These are phyloP conservation scores for Drosophila algonquin DNA, from an alignment of 2,888 invertebrate genomes.

Conservation along the genomic window DNA sequence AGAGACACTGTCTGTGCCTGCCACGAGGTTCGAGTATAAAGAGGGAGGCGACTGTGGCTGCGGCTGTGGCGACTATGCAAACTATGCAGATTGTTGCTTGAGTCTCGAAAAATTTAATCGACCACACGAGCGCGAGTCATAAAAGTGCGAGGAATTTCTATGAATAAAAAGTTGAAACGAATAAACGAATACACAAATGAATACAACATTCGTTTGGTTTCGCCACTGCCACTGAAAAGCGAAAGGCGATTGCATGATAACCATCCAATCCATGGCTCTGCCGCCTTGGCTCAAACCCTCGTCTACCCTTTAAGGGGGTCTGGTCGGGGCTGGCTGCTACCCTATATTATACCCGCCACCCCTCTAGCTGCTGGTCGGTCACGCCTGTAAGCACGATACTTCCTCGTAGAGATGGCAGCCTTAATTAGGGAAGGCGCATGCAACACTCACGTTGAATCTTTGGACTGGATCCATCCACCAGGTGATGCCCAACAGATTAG, in stretches of 20 bases:
- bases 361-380: constrained; percentile 1
- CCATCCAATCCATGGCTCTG: neutral
- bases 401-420: constrained; percentile 4
- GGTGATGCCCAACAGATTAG: no score
- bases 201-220: neutral
- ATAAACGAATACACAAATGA: constrained; percentile 8
- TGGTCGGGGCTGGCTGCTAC: neutral
- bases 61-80: constrained; percentile 13
- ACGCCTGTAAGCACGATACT: constrained; percentile 21
- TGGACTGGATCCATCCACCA: no score
- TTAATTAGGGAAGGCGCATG: neutral
- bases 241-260: constrained; percentile 55
- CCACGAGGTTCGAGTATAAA: neutral
- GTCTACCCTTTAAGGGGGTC: neutral
- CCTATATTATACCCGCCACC: neutral
- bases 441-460: neutral
- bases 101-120: constrained; percentile 62
- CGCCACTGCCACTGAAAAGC: constrained; percentile 37
- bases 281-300: neutral
- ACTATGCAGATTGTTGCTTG: constrained; percentile 48
- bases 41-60: constrained; percentile 1
- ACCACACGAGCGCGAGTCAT: constrained; percentile 71
- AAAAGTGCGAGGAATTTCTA: constrained; percentile 65
- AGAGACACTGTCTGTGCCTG: constrained; percentile 4
- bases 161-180: constrained; percentile 27